These are phyloP conservation scores for Phenacoccus solenopsis DNA, from an alignment of 1,140 invertebrate genomes.

Conservation along the genomic window DNA sequence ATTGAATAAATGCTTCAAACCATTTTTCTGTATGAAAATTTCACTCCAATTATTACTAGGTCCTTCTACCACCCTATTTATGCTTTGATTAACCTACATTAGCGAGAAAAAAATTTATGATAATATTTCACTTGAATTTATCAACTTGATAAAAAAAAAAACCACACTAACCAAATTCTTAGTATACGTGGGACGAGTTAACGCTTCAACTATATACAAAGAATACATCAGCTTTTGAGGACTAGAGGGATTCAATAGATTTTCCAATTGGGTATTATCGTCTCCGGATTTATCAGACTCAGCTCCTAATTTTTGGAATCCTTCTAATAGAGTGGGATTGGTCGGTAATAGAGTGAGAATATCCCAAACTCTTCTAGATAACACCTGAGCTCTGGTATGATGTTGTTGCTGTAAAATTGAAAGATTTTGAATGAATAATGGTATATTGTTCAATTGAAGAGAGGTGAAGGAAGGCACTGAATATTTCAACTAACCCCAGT, in stretches of 20 bases:
- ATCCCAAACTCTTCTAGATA: constrained; percentile 85
- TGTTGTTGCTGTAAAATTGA: constrained; percentile 51
- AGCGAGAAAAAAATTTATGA: not conserved
- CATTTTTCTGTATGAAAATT: constrained; percentile 72
- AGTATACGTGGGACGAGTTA: constrained; percentile 35
- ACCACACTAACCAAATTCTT: constrained; percentile 9
- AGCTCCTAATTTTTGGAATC: constrained; percentile 57
- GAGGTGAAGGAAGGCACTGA: constrained; percentile 11
- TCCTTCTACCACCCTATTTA: constrained; percentile 7
- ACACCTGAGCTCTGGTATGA: constrained; percentile 76
- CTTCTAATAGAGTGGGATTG: constrained; percentile 66
- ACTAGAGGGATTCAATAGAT: constrained; percentile 69
- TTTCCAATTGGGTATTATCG: constrained; percentile 38
- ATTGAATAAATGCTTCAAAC: constrained; percentile 73
- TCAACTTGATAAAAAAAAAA: not conserved
- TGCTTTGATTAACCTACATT: not conserved
- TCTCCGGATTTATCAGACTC: constrained; percentile 9
- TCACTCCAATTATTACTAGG: constrained; percentile 49
- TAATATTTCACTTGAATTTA: too few species aligned
- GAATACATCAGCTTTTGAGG: constrained; percentile 92
- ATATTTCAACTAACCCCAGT: constrained; percentile 42
- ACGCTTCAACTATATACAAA: constrained; percentile 74
- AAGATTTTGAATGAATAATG: not conserved
- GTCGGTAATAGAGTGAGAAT: constrained; percentile 82
- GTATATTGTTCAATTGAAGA: constrained; percentile 9